Base-by-base conservation (phyloP, 2,888 invertebrate genomes). In the Caenorhabditis panamensis region DNA sequence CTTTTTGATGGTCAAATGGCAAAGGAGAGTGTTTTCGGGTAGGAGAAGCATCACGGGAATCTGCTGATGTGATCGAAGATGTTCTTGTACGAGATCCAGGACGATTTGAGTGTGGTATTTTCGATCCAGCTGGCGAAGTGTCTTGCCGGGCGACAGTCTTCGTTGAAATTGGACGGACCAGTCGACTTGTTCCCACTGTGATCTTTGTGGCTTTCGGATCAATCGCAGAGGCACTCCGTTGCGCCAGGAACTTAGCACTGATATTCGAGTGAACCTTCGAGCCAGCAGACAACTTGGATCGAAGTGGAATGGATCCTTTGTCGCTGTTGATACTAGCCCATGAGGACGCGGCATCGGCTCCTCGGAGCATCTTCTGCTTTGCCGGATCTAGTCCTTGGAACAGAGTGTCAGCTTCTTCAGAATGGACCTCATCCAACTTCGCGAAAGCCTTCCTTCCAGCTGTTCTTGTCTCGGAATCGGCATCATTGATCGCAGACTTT, bases 261-360 rank as follows among this genome's bases (percentile, higher is more conserved):
- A 69, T 78, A 53, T 78, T 78, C 2, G 58, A 22, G 31, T 68
- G 62, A 28, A 54, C 67, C 36, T 68, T 69, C 8, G 78, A 58
- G 22, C 69, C 63, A 9, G 69, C 63, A 22, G 69, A 69, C 22
- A 78, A 18, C 37, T 63, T 68, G 1, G 69, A 69, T 53, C 68
- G 37, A 13, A 73, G 49, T 16, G 73, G 73, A 41, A 73, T 73
- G 4, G 73, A 64, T 18, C 73, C 73, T 44, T 28, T 73, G n/a
- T 78, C 78, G 44, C 69, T 64, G 28, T 71, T 78, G 31, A 78
- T 31, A 71, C 78, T 78, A 13, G 78, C 78, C 63, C 78, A 78
- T 18, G 78, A 78, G 26, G 78, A 78, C 13, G 78, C 71, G 3
- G 69, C 78, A 58, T 78, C 78, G 51, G 54, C 67, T 36, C 69